A percentile compares a stretch with the other conserved stretches of the same genome.
Conservation (phyloP, 2,113 vertebrate genomes). For the Cochlearius cochlearius region DNA sequence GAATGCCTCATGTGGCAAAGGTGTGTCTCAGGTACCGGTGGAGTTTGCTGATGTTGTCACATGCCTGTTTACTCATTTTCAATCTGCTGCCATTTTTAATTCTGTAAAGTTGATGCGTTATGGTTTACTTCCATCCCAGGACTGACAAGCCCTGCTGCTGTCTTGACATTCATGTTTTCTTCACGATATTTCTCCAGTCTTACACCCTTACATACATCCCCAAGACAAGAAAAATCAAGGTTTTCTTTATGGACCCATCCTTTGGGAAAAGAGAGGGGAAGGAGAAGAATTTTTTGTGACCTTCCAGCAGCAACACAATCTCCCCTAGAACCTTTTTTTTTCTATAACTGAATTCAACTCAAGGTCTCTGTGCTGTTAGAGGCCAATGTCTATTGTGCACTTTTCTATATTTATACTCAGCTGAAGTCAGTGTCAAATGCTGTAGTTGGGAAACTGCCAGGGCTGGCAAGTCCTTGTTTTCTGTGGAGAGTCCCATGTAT, state of each 20-base stretch:
- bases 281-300: background rate
- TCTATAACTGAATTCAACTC: background rate
- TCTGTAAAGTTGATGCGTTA: background rate
- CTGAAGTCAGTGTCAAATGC: background rate
- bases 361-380: background rate
- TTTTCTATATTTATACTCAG: background rate
- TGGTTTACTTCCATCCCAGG: background rate
- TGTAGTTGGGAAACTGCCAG: background rate
- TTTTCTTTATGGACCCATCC: background rate
- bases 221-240: background rate
- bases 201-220: background rate
- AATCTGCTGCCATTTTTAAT: background rate
- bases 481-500: background rate
- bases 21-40: background rate
- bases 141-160: background rate
- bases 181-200: background rate
- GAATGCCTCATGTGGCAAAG: background rate
- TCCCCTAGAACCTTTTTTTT: background rate
- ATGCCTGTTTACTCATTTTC: background rate
- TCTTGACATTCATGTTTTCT: background rate
- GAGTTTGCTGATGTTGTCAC: background rate
- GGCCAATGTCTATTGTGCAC: background rate
- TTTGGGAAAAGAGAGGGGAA: background rate
- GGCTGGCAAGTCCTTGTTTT: background rate
- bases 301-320: background rate